These are phyloP conservation scores for Anolis apletophallus DNA, from an alignment of 2,797 vertebrate genomes.

Conservation along the genomic window DNA sequence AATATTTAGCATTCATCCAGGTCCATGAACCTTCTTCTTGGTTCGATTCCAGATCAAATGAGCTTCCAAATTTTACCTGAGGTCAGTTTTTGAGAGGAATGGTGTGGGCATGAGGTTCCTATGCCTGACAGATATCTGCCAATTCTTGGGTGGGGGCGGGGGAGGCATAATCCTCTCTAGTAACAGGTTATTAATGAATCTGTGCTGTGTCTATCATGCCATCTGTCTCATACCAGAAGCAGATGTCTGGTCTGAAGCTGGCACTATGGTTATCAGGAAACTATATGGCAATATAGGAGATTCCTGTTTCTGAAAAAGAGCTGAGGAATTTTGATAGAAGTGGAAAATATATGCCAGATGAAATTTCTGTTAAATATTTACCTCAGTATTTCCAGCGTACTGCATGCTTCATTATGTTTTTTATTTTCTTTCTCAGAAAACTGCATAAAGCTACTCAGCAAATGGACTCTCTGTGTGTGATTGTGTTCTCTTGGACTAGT, in stretches of 20 bases:
- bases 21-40: too few species aligned
- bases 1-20: background rate
- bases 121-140: background rate
- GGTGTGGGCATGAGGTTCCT: background rate
- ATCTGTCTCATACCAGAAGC: background rate
- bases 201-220: background rate
- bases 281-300: background rate
- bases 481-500: constrained; percentile 58
- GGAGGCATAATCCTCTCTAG: background rate
- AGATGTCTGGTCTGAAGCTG: background rate
- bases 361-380: constrained; percentile 1
- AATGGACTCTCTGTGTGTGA: constrained; percentile 62
- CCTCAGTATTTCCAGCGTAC: constrained; percentile 1
- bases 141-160: background rate
- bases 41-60: background rate
- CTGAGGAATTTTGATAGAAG: background rate
- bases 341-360: constrained; percentile 18
- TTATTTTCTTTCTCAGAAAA: constrained; percentile 48
- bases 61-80: background rate
- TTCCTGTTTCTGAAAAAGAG: background rate
- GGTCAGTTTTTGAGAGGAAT: too few species aligned
- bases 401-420: constrained; percentile 36
- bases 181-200: background rate
- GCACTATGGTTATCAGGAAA: background rate
- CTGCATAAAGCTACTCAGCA: constrained; percentile 35